Evolutionary conservation across 2,113 vertebrate genomes (phyloP).

Genomic region (Strix aluco): DNA sequence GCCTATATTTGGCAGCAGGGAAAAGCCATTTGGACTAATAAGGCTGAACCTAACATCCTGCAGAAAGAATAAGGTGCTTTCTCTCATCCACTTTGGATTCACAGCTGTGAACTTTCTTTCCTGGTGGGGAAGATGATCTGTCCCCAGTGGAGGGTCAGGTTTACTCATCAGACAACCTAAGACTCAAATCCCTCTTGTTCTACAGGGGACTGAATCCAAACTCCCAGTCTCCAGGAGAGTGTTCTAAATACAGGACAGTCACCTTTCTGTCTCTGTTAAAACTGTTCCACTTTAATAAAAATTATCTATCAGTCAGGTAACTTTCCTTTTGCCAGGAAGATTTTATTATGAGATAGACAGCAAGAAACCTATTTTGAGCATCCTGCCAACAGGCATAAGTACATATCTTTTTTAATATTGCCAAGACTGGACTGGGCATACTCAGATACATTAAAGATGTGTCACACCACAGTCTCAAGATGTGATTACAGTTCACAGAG

Average conservation of each 20-base stretch:
- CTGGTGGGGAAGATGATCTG: neutral
- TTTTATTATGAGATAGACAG: neutral
- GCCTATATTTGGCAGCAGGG: neutral
- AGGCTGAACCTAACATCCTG: neutral
- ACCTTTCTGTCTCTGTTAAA: neutral
- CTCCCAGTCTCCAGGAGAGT: neutral
- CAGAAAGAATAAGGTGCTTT: neutral
- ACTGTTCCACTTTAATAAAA: neutral
- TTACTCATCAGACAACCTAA: neutral
- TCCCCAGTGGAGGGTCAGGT: neutral
- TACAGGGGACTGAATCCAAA: neutral
- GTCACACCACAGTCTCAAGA: neutral
- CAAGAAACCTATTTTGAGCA: neutral
- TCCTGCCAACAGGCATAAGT: neutral
- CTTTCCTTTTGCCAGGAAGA: neutral
- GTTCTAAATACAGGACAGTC: neutral
- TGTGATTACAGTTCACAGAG: neutral
- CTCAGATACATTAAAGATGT: neutral
- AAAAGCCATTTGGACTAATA: neutral
- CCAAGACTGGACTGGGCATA: neutral
- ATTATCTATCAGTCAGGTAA: neutral
- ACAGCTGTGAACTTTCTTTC: neutral
- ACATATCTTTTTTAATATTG: neutral
- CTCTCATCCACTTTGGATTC: neutral
- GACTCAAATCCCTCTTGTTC: neutral